A percentile compares a stretch with the other conserved stretches of the same genome.
phyloP scores from a whole-genome alignment of 2,797 vertebrate species.

The Apogon hyalosoma region DNA sequence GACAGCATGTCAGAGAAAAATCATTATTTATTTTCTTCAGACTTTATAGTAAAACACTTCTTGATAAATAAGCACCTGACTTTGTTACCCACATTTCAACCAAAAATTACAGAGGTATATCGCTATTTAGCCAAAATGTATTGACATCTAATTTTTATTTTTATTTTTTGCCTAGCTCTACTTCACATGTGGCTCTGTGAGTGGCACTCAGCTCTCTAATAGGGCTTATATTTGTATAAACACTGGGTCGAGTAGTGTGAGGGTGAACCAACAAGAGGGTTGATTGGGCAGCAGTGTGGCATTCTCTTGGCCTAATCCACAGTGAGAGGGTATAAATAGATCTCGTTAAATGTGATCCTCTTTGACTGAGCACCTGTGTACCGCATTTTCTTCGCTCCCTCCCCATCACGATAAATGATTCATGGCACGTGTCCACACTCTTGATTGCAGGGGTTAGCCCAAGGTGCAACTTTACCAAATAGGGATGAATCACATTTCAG shows the following conservation, averaged over 20 bases:
- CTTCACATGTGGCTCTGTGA: conserved; percentile 4
- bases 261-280: conserved; percentile 46
- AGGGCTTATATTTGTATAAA: conserved; percentile 10
- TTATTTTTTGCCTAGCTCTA: no score
- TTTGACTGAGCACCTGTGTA: conserved; percentile 75
- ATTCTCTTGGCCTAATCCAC: conserved; percentile 73
- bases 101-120: no score
- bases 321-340: conserved; percentile 79
- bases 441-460: conserved; percentile 34
- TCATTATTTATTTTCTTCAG: no score
- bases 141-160: no score
- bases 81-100: no score
- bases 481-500: conserved; percentile 26
- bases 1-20: no score
- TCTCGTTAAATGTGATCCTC: conserved; percentile 80
- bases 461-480: conserved; percentile 34
- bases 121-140: no score
- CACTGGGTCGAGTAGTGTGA: conserved; percentile 8
- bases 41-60: no score
- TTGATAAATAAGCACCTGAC: no score
- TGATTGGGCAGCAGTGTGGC: conserved; percentile 55
- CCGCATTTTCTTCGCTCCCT: conserved; percentile 66
- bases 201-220: conserved; percentile 26
- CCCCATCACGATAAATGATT: conserved; percentile 61
- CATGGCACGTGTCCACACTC: conserved; percentile 44